Percentiles rank a stretch among this genome's conserved stretches.
These are phyloP conservation scores for Cerceris rybyensis DNA, from an alignment of 2,888 invertebrate species.

Conservation along the genomic window DNA sequence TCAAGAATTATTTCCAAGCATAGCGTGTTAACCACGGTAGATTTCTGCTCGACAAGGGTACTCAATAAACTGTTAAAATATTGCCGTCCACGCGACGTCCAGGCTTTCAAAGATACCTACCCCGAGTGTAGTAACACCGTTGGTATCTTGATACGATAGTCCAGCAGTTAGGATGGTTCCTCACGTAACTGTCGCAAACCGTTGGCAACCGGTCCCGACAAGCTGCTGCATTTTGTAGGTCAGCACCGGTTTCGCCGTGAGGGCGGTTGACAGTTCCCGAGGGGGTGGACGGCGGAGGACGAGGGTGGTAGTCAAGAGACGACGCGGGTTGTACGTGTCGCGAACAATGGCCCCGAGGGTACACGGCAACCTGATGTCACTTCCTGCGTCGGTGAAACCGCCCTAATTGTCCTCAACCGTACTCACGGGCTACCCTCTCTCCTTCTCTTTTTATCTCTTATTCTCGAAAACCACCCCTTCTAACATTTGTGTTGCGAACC, in stretches of 20 bases:
- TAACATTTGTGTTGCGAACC: constrained; percentile 32
- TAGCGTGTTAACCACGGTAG: neutral
- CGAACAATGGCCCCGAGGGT: constrained; percentile 72
- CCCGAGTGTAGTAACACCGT: constrained; percentile 31
- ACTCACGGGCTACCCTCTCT: constrained; percentile 51
- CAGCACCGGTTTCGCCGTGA: constrained; percentile 61
- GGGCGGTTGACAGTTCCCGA: constrained; percentile 65
- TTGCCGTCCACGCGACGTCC: constrained; percentile 11
- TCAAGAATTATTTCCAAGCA: neutral
- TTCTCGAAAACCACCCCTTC: constrained; percentile 1
- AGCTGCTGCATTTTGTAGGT: constrained; percentile 71
- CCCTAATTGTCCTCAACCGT: constrained; percentile 72
- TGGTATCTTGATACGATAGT: constrained; percentile 61
- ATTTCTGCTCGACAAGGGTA: too few species aligned
- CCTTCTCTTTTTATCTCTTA: too few species aligned
- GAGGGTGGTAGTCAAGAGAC: constrained; percentile 64
- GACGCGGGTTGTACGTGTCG: constrained; percentile 72
- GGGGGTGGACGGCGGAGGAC: constrained; percentile 45
- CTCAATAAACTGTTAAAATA: neutral
- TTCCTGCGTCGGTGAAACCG: constrained; percentile 71
- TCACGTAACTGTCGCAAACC: constrained; percentile 68
- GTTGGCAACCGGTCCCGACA: constrained; percentile 68
- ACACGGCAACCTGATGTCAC: constrained; percentile 73
- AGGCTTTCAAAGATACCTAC: constrained; percentile 33
- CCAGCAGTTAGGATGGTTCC: constrained; percentile 62